Evolutionary conservation across 2,797 vertebrate species (phyloP).

Genomic region (Euthynnus affinis): DNA sequence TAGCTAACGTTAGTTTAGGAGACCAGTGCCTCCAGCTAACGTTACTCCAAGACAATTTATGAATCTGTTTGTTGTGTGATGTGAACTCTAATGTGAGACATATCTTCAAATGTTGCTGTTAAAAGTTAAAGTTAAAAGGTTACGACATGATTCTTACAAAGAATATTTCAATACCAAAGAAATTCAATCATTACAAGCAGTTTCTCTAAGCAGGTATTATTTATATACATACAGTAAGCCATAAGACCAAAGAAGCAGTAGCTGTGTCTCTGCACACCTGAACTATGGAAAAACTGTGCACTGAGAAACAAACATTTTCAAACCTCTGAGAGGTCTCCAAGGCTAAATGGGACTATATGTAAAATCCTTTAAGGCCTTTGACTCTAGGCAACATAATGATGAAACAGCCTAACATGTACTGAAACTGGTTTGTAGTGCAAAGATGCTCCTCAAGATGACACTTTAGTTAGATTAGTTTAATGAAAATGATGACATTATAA

Average conservation of each 20-base stretch:
- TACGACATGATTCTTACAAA: not conserved
- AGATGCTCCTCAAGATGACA: not conserved
- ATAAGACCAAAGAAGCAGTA: not conserved
- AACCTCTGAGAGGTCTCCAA: not conserved
- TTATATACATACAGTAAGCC: too few species aligned
- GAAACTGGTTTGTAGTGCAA: not conserved
- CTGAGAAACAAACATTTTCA: constrained; percentile 3
- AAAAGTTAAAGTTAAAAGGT: not conserved
- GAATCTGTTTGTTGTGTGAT: not conserved
- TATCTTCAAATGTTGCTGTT: not conserved
- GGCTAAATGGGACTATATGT: not conserved
- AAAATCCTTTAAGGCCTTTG: not conserved
- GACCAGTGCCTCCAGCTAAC: constrained; percentile 21
- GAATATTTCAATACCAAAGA: not conserved
- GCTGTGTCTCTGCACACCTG: constrained; percentile 17
- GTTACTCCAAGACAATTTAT: constrained; percentile 11
- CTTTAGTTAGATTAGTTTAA: not conserved
- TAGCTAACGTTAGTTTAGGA: constrained; percentile 28
- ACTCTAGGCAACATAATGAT: not conserved
- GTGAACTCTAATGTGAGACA: not conserved
- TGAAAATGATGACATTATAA: constrained; percentile 49
- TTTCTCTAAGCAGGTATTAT: not conserved
- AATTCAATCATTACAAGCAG: not conserved
- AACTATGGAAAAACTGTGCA: constrained; percentile 6
- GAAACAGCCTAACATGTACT: not conserved